Evolutionary conservation across 1,140 invertebrate genomes (phyloP).

Genomic region (Bombus polaris): DNA sequence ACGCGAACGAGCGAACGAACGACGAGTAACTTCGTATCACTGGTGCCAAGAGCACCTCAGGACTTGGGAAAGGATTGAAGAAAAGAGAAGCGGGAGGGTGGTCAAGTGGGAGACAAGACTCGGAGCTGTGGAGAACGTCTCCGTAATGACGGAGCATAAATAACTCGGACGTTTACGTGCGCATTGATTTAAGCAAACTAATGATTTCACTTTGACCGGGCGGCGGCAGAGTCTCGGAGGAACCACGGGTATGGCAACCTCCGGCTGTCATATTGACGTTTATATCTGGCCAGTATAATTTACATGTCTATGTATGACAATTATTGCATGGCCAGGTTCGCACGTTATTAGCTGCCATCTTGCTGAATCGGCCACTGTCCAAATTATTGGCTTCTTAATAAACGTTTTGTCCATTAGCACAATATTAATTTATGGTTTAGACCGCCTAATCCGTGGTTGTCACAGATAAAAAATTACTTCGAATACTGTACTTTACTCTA

Average conservation of each 20-base stretch:
- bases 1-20: background rate
- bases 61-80: slow-evolving; percentile 49
- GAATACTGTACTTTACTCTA: too few relatives aligned
- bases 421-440: slow-evolving; percentile 13
- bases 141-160: slow-evolving; percentile 83
- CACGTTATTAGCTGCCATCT: slow-evolving; percentile 60
- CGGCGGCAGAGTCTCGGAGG: slow-evolving; percentile 62
- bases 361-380: slow-evolving; percentile 26
- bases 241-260: slow-evolving; percentile 58
- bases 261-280: slow-evolving; percentile 81
- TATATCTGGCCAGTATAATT: slow-evolving; percentile 80
- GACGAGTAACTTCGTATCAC: background rate
- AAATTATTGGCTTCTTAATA: slow-evolving; percentile 51
- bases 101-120: slow-evolving; percentile 50
- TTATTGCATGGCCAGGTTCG: slow-evolving; percentile 69
- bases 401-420: slow-evolving; percentile 6
- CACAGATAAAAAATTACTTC: slow-evolving; percentile 7
- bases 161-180: slow-evolving; percentile 82
- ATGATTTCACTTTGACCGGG: slow-evolving; percentile 83
- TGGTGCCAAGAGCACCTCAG: slow-evolving; percentile 26
- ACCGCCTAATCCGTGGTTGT: slow-evolving; percentile 29
- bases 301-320: slow-evolving; percentile 82
- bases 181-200: slow-evolving; percentile 84
- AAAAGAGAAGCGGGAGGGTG: slow-evolving; percentile 33
- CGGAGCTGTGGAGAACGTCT: slow-evolving; percentile 75